A percentile compares a stretch with the other conserved stretches of the same genome.
phyloP scores from a whole-genome alignment of 2,113 vertebrate species.

The Henicopernis longicauda region DNA sequence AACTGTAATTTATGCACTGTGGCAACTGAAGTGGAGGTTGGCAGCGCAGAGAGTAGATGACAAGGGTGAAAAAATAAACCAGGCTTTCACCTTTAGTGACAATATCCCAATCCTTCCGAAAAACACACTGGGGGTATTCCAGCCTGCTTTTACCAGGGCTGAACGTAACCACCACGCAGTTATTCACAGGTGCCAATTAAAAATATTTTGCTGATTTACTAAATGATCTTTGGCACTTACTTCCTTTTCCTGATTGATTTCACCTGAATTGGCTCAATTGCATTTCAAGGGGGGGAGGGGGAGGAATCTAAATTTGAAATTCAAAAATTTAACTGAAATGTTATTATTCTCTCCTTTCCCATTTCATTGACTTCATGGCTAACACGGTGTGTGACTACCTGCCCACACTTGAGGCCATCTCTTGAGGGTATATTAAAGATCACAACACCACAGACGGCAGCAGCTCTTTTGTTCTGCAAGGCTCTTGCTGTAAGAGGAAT shows the following conservation, averaged over 20 bases:
- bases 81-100: conserved; percentile 60
- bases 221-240: background rate
- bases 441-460: background rate
- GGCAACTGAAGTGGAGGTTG: conserved; percentile 66
- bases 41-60: conserved; percentile 55
- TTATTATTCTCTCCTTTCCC: background rate
- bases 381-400: background rate
- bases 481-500: conserved; percentile 5
- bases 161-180: background rate
- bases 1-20: conserved; percentile 66
- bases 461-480: conserved; percentile 40
- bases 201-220: background rate
- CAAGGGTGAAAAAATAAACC: conserved; percentile 66
- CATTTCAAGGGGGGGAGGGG: background rate
- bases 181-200: background rate
- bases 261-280: background rate
- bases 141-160: background rate
- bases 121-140: background rate
- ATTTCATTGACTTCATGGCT: background rate
- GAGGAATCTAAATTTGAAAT: background rate
- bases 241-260: background rate
- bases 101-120: conserved; percentile 46
- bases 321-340: background rate
- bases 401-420: background rate
- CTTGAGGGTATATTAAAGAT: background rate